phyloP scores from a whole-genome alignment of 2,113 vertebrate species.

The Enhydra lutris region DNA sequence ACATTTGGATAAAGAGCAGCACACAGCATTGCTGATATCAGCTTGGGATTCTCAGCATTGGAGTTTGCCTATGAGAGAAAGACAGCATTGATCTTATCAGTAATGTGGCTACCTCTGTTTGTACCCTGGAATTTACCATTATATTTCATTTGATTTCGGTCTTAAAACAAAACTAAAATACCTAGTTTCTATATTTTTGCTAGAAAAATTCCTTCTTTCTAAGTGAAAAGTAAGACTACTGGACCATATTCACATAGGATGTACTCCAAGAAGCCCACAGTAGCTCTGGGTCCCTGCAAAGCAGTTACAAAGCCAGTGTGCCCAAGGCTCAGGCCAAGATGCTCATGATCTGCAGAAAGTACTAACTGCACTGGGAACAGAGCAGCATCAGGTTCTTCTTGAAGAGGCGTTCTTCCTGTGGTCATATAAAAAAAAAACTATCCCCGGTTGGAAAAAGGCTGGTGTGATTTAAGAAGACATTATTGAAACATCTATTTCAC shows the following conservation, averaged over 20 bases:
- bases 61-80: constrained; percentile 89
- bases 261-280: background rate
- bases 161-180: background rate
- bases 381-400: background rate
- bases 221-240: constrained; percentile 9
- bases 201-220: constrained; percentile 27
- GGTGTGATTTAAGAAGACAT: constrained; percentile 12
- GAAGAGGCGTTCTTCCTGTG: background rate
- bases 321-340: background rate
- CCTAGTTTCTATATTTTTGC: background rate
- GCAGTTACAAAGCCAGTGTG: background rate
- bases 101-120: background rate
- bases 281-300: background rate
- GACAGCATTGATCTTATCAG: background rate
- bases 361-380: background rate
- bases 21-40: constrained; percentile 96
- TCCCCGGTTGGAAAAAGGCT: background rate
- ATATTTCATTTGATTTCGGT: background rate
- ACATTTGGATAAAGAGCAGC: constrained; percentile 98
- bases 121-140: background rate
- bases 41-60: constrained; percentile 92
- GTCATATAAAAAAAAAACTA: background rate
- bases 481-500: background rate
- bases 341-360: background rate
- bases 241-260: background rate